phyloP scores from a whole-genome alignment of 2,113 vertebrate species.

The Garra rufa region DNA sequence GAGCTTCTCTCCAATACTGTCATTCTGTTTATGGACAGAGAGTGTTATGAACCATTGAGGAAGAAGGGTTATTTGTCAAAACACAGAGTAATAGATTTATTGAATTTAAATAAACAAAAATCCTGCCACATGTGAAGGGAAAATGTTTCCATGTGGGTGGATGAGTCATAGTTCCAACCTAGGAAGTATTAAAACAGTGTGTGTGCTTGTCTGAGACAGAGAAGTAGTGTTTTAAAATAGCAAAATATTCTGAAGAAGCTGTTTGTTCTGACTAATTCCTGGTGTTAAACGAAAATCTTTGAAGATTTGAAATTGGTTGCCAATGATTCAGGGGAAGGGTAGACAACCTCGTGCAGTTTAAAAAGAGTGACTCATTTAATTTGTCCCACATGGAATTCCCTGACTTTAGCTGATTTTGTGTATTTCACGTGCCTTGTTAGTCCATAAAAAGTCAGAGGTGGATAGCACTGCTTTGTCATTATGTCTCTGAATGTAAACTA shows the following conservation, averaged over 20 bases:
- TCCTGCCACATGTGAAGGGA: constrained; percentile 45
- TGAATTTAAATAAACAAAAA: constrained; percentile 41
- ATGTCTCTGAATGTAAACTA: constrained; percentile 23
- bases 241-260: constrained; percentile 10
- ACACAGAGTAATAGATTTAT: constrained; percentile 7
- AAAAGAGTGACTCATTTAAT: constrained; percentile 16
- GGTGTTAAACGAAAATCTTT: neutral
- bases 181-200: constrained; percentile 37
- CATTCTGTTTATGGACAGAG: neutral
- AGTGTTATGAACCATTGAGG: constrained; percentile 2
- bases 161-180: constrained; percentile 69
- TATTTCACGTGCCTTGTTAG: neutral
- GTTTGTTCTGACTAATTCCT: constrained; percentile 12
- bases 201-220: neutral
- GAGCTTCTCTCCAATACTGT: neutral
- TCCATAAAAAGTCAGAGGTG: neutral
- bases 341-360: neutral
- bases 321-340: neutral
- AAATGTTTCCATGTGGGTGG: constrained; percentile 76
- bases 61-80: neutral
- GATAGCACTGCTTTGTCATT: constrained; percentile 18
- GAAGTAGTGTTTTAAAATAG: constrained; percentile 21
- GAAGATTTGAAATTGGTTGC: neutral
- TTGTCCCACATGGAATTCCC: neutral
- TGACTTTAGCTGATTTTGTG: neutral